Base-by-base conservation (phyloP, 2,797 vertebrate species). In the Gobio occitaniae region DNA sequence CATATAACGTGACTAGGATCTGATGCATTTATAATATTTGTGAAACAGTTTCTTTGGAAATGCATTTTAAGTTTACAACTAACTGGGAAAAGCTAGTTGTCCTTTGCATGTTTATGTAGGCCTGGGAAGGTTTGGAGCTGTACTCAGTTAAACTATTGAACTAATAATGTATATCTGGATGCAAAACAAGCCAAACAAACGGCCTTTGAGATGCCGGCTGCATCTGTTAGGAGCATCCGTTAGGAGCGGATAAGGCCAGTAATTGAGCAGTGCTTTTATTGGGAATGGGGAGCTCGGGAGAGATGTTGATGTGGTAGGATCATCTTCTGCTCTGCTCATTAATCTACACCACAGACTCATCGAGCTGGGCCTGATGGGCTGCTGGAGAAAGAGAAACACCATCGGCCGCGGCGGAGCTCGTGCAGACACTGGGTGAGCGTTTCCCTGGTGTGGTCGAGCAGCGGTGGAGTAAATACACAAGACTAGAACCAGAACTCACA, bases 291-390 rank as follows among this genome's bases (percentile, higher is more conserved):
- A 54, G 32, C 72, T 54, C 48, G 3, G 50, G 29, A 44, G 36
- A 70, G 32, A 80, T n/a, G 65, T 70, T 69, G 0, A 0, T 12
- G 6, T 19, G 29, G 65, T 38, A 78, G 11, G 17, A 70, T 69
- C 48, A 41, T 70, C 29, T 59, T 81, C 66, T 36, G 72, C 72
- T 75, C 80, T 32, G 36, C 52, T 72, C 68, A 82, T 82, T 82
- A 82, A 82, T 82, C 68, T 41, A 25, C 4, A 6, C 3, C 80
- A 47, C 36, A 59, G 52, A 61, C 41, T 2, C 68, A 21, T 71
- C 25, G 52, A 72, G 50, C 80, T 32, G 68, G 44, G 61, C 50
- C 80, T 71, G 68, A 25, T 47, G 50, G 36, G 54, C 36, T 29
- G 1, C 4, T 29, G 13, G 29, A 71, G 50, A 47, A 21, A 15